Conservation (phyloP, 2,888 invertebrate species). For the Heterodera filipjevi region DNA sequence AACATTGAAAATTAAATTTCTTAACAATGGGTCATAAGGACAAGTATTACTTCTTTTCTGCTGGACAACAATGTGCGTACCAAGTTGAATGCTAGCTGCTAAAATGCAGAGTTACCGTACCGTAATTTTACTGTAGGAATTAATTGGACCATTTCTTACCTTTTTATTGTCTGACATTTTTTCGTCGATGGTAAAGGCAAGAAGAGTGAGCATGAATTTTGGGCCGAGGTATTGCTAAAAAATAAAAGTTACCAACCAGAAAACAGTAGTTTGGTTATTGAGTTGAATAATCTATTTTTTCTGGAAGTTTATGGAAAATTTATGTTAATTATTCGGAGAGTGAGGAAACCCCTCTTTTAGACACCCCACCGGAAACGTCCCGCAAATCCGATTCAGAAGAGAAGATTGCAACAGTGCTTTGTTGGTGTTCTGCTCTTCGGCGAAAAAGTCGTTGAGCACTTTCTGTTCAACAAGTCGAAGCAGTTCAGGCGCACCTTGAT, state of each 20-base stretch:
- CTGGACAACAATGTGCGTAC: neutral
- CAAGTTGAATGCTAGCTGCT: neutral
- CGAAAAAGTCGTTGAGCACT: neutral
- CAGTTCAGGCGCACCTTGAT: neutral
- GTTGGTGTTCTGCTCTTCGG: neutral
- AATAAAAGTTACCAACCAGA: neutral
- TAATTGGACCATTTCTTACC: too few relatives aligned
- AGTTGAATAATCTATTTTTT: too few relatives aligned
- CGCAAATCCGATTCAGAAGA: neutral
- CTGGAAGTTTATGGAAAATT: too few relatives aligned
- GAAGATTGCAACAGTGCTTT: neutral
- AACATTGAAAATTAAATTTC: neutral
- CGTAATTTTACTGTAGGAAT: too few relatives aligned
- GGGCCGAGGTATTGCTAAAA: neutral
- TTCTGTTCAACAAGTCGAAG: neutral
- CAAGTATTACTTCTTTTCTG: neutral
- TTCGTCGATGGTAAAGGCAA: neutral
- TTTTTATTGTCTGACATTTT: neutral
- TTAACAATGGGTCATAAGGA: neutral
- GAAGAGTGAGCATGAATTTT: neutral
- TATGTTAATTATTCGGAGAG: too few relatives aligned
- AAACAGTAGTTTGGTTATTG: neutral
- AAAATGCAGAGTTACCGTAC: neutral
- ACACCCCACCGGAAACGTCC: neutral
- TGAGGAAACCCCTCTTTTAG: too few relatives aligned